Percentiles rank a stretch among this genome's conserved stretches.
Conservation (phyloP, 2,888 invertebrate genomes). For the Blastobasis adustella region DNA sequence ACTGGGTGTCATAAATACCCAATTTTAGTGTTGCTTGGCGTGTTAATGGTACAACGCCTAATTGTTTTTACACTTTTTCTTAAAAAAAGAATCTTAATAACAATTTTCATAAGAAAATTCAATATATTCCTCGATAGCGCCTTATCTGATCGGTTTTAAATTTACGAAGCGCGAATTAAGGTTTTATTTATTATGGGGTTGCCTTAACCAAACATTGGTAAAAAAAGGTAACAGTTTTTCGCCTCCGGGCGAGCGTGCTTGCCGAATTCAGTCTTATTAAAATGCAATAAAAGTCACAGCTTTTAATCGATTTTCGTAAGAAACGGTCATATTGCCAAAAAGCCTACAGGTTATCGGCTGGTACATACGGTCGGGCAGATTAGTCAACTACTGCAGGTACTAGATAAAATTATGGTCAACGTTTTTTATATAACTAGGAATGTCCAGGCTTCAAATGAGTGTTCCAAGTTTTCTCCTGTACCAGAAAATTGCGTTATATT, state of each 20-base stretch:
- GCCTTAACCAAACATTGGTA: slow-evolving; percentile 29
- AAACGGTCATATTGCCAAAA: slow-evolving; percentile 22
- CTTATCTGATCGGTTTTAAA: slow-evolving; percentile 28
- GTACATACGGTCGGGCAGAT: slow-evolving; percentile 1
- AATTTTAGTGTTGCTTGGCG: too few species aligned
- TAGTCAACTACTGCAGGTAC: too few species aligned
- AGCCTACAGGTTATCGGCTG: slow-evolving; percentile 13
- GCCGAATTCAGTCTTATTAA: slow-evolving; percentile 40
- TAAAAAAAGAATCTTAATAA: not conserved
- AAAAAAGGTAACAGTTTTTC: slow-evolving; percentile 13
- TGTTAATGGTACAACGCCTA: not conserved
- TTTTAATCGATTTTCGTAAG: slow-evolving; percentile 42
- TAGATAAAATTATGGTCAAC: too few species aligned
- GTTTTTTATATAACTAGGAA: too few species aligned
- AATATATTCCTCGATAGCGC: too few species aligned
- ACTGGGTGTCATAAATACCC: too few species aligned
- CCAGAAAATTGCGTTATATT: too few species aligned
- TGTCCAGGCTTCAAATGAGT: too few species aligned
- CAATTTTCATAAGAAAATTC: too few species aligned
- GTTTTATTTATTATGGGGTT: slow-evolving; percentile 23
- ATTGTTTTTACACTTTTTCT: not conserved
- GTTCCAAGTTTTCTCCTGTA: too few species aligned
- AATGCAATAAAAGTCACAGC: slow-evolving; percentile 47
- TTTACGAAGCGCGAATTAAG: slow-evolving; percentile 18
- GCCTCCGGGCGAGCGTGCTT: slow-evolving; percentile 26